Evolutionary conservation across 2,113 vertebrate genomes (phyloP).

Genomic region (Lophius piscatorius): DNA sequence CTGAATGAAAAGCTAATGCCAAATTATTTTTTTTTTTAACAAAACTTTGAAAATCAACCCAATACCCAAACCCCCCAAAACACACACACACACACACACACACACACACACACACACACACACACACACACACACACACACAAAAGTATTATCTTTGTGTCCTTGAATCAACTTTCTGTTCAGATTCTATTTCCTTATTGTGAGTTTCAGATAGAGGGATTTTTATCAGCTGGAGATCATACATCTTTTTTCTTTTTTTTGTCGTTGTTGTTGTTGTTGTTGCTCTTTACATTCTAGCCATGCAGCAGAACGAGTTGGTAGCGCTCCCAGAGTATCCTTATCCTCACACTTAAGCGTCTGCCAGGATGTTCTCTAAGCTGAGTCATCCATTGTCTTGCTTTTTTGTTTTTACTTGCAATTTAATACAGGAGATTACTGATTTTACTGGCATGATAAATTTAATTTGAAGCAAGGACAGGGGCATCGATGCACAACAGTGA

Average conservation of each 20-base stretch:
- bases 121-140: too few relatives aligned
- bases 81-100: too few relatives aligned
- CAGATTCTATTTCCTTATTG: background rate
- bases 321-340: background rate
- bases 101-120: too few relatives aligned
- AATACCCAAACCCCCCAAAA: background rate
- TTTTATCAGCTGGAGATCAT: background rate
- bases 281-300: background rate
- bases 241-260: too few relatives aligned
- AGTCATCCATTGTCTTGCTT: slow-evolving; percentile 42
- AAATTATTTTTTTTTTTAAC: too few relatives aligned
- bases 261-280: too few relatives aligned
- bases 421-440: slow-evolving; percentile 66
- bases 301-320: slow-evolving; percentile 10
- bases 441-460: slow-evolving; percentile 67
- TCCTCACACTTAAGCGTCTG: slow-evolving; percentile 21
- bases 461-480: slow-evolving; percentile 65
- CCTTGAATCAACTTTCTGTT: background rate
- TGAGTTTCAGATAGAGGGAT: background rate
- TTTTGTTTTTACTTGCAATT: slow-evolving; percentile 52
- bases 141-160: background rate
- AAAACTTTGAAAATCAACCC: background rate
- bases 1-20: too few relatives aligned
- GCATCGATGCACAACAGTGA: slow-evolving; percentile 63
- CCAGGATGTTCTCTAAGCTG: slow-evolving; percentile 39